Base-by-base conservation (phyloP, 2,888 invertebrate genomes). In the Seladonia tumulorum region DNA sequence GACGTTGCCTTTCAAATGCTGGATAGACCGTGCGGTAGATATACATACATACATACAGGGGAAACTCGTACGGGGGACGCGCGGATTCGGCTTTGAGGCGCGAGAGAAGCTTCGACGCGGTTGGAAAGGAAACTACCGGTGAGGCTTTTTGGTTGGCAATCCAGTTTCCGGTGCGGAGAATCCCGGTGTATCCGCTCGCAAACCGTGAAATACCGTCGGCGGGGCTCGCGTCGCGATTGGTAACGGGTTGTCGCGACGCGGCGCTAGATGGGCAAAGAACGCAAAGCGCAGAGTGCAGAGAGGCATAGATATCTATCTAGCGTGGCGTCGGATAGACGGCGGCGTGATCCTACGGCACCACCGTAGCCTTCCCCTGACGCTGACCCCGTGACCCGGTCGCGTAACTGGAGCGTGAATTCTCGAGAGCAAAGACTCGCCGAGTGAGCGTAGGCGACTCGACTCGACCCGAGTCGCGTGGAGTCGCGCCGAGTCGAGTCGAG, bases 401-500 rank as follows among this genome's bases (percentile, higher is more conserved):
- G 85, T 87, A 90, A 90, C 87, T 91, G 70, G 90, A 91, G 90
- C 90, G 81, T 87, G 86, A 91, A 85, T 90, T 84, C 89, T 86
- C 85, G 72, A 68, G 60, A 60, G 77, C 79, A 73, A 81, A 79
- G 84, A 82, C 81, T 89, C 47, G 10, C 47, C 25, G 73, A 45
- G 74, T 25, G 18, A 60, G 74, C 75, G 79, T 83, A 83, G 75
- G 47, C 82, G 72, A 68, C 68, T 60, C 63, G 82, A 60, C 25
- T 63, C 60, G 57, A 25, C n/a, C n/a, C n/a, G n/a, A n/a, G 22
- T 57, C 57, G 57, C 8, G n/a, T 57, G n/a, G 53, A 8, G 22
- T 53, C 57, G 57, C 8, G 57, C n/a, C n/a, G n/a, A n/a, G n/a
- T 63, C 29, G 60, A 25, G 4, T 35, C 35, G 35, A 35, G 10